Evolutionary conservation across 2,113 vertebrate genomes (phyloP).

Genomic region (Varanus komodoensis): DNA sequence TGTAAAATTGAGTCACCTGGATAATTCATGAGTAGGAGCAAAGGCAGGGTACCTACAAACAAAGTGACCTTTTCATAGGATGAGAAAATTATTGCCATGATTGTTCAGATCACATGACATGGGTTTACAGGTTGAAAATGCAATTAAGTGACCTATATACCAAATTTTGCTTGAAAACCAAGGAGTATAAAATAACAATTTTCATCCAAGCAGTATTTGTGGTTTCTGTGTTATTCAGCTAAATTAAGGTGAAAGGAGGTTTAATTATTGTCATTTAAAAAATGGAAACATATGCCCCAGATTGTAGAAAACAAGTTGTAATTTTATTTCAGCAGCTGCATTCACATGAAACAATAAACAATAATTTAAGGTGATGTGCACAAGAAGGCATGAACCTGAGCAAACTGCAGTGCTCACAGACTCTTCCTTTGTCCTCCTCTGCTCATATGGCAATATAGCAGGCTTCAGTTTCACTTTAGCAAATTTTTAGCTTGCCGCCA

Average conservation of each 20-base stretch:
- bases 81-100: conserved; percentile 23
- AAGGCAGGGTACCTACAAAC: conserved; percentile 15
- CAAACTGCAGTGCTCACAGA: background rate
- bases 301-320: conserved; percentile 24
- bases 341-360: background rate
- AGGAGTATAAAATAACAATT: background rate
- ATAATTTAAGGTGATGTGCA: background rate
- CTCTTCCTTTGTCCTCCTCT: background rate
- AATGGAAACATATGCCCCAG: background rate
- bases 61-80: conserved; percentile 31
- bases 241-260: background rate
- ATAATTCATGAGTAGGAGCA: conserved; percentile 23
- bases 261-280: background rate
- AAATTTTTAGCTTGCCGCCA: background rate
- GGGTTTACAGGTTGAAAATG: background rate
- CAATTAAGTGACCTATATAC: conserved; percentile 6
- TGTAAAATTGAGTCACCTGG: background rate
- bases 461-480: background rate
- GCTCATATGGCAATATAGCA: background rate
- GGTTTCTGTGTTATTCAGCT: background rate
- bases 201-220: background rate
- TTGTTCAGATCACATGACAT: conserved; percentile 45
- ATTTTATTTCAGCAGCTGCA: conserved; percentile 34
- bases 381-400: background rate
- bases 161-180: conserved; percentile 2